Evolutionary conservation across 2,797 vertebrate genomes (phyloP), one percentile per base, ranked within the genome.

Genomic region (Pygocentrus nattereri): DNA sequence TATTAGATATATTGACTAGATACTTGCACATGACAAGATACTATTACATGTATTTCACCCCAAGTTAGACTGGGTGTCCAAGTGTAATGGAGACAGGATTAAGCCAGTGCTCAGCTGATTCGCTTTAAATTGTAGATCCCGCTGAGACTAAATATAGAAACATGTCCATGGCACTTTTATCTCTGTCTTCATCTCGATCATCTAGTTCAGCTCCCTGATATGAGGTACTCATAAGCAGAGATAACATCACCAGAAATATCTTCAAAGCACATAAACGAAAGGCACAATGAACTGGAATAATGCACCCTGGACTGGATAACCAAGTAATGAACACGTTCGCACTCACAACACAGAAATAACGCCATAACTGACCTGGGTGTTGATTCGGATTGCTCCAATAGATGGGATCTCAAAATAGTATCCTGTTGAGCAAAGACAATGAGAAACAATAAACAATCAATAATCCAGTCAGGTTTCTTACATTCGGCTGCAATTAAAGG

Each of bases 361-460:
- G 25, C 58, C 38, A 76, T 44, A 30, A 69, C 91, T 85, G 90
- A 99, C 98, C 97, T 99, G 98, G 0, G 98, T 99, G 95, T 99
- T 99, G 94, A 99, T 99, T 88, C 97, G 94, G 91, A 99, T 99
- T 85, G 97, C 98, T 5, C 98, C 98, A 0, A 99, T 99, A 56
- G 98, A 99, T 78, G 98, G 98, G 84, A 99, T 99, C 93, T 98
- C 98, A 52, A 97, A 99, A 94, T 99, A 99, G 94, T 99, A 99
- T 92, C 98, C 98, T 99, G 91, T 27, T 79, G 83, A 90, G 84
- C 84, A 85, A 73, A 88, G 76, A 86, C 79, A 73, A 59, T 34
- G 19, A 76, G 19, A 74, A 58, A 27, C 50, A 64, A 84, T 82
- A 85, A 70, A 6, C 78, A 87, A 49, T 16, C n/a, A 27, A 87